Base-by-base conservation (phyloP, 2,797 vertebrate species). In the Capromys pilorides region DNA sequence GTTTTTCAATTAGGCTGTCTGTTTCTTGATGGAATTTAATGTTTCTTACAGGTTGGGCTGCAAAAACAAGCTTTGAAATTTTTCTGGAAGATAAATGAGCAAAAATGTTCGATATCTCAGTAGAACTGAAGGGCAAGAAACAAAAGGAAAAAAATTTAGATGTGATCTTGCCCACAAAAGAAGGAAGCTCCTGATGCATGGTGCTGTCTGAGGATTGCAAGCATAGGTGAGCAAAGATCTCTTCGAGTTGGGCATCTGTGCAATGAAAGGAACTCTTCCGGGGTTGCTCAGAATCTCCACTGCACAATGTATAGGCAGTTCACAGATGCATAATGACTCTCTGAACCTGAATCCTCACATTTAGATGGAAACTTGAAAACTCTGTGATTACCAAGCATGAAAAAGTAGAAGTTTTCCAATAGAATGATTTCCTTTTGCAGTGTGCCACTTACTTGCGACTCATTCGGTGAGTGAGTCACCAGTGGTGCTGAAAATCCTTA, bases 11-110 rank as follows among this genome's bases (percentile, higher is more conserved):
- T 75, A 59, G 12, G 79, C 79, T 85, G 9, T 80, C 33, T 92
- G 22, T 81, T 91, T n/a, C 71, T n/a, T 80, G 22, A 93, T 57
- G 90, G 86, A 84, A 91, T 79, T 64, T 84, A 89, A 80, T 45
- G 13, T 41, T 4, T 10, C 18, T 78, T 14, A 86, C n/a, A 1
- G 22, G 1, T 64, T 4, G 10, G 9, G 9, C 84, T 96, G 91
- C 54, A 83, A 77, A 96, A 75, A 2, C 67, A 13, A 93, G 75
- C 18, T 36, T 92, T 90, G 10, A 90, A 77, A 85, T 73, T 79
- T 45, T 93, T 82, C 19, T 57, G 31, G 1, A 79, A 69, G 11
- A 19, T 12, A 36, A 16, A 51, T 93, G 7, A 33, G 90, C 62
- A 36, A 39, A 88, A 24, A 31, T 31, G 49, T 86, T 13, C 45